Evolutionary conservation across 2,113 vertebrate genomes (phyloP).

Genomic region (Cavia aperea): DNA sequence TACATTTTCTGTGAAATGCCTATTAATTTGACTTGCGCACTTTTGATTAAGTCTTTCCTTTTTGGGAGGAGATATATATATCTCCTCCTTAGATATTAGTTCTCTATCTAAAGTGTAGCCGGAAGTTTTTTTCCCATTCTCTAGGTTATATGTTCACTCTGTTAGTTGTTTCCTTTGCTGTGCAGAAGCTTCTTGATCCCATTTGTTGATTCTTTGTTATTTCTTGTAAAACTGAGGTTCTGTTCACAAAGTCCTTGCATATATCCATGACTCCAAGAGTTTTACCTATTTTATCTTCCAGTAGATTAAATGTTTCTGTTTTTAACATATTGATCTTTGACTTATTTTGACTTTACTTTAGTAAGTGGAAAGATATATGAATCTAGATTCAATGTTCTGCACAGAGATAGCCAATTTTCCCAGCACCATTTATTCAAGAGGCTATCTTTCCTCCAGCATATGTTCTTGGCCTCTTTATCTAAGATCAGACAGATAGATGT

Average conservation of each 20-base stretch:
- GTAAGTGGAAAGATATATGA: neutral
- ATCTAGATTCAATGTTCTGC: neutral
- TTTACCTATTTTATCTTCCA: neutral
- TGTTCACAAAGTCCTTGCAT: neutral
- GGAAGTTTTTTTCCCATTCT: neutral
- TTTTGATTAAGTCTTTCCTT: neutral
- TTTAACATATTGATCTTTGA: neutral
- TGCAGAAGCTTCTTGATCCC: too few relatives aligned
- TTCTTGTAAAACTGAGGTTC: neutral
- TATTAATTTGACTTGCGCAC: neutral
- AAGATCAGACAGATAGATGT: neutral
- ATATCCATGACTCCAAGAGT: neutral
- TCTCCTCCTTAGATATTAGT: neutral
- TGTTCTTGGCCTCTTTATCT: neutral
- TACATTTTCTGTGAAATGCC: neutral
- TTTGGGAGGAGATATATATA: neutral
- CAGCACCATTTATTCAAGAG: neutral
- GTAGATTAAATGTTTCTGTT: neutral
- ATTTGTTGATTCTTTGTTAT: neutral
- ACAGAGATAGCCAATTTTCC: neutral
- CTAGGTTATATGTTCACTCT: too few relatives aligned
- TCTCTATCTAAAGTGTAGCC: neutral
- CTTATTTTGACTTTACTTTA: neutral
- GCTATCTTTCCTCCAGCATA: neutral
- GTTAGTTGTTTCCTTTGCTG: too few relatives aligned